These are phyloP conservation scores for Sweltsa coloradensis DNA, from an alignment of 1,140 invertebrate genomes.

Conservation along the genomic window DNA sequence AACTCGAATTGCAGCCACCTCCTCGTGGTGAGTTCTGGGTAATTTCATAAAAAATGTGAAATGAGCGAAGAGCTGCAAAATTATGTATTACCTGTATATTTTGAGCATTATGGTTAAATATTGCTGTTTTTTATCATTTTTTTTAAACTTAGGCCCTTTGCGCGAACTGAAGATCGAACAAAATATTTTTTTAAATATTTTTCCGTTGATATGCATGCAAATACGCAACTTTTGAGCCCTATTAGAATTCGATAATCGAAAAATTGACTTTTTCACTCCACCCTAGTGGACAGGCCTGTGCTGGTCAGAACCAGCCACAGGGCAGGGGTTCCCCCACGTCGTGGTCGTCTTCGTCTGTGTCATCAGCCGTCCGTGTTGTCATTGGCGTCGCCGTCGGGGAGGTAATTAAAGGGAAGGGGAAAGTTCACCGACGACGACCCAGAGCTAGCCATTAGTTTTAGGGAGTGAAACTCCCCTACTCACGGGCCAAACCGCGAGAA, in stretches of 20 bases:
- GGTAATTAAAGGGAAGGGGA: too few species aligned
- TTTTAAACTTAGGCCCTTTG: neutral
- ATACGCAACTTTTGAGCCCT: constrained; percentile 2
- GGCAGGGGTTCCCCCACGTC: too few species aligned
- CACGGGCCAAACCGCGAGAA: too few species aligned
- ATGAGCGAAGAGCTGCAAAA: constrained; percentile 5
- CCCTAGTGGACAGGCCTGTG: too few species aligned
- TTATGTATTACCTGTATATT: neutral
- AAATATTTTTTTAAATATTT: constrained; percentile 1
- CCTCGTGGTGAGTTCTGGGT: neutral
- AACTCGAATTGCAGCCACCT: constrained; percentile 2
- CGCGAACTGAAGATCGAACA: neutral
- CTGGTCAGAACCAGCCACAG: too few species aligned
- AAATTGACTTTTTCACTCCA: neutral
- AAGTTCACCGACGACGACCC: too few species aligned
- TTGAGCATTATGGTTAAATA: neutral
- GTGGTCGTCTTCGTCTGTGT: too few species aligned
- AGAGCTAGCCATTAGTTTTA: too few species aligned
- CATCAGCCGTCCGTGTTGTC: too few species aligned
- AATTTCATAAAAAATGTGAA: neutral
- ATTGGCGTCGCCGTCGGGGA: too few species aligned
- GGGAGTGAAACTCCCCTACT: too few species aligned
- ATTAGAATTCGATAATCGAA: constrained; percentile 1
- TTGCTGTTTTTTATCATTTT: neutral
- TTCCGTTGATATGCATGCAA: neutral